These are phyloP conservation scores for Hylaeus volcanicus DNA, from an alignment of 1,140 invertebrate genomes.

Conservation along the genomic window DNA sequence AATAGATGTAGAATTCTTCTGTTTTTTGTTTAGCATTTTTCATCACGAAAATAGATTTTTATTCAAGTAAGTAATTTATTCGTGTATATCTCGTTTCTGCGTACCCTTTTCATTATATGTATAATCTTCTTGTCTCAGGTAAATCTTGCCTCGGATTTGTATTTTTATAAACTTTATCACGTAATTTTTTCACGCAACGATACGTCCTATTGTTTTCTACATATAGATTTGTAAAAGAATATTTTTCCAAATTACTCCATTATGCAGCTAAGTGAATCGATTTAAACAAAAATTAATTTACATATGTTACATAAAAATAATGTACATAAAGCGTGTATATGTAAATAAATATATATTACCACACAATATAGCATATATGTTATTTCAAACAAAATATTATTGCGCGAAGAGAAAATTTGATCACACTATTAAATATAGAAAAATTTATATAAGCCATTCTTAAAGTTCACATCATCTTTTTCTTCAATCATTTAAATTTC, in stretches of 20 bases:
- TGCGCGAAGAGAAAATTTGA: constrained; percentile 6
- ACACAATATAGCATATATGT: constrained; percentile 22
- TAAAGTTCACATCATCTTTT: neutral
- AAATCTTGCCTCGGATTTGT: neutral
- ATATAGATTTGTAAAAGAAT: neutral
- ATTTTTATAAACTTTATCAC: constrained; percentile 9
- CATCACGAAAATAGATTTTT: neutral
- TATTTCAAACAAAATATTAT: constrained; percentile 32
- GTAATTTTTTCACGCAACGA: neutral
- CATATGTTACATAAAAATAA: constrained; percentile 24
- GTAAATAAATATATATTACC: constrained; percentile 46
- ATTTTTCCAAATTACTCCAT: constrained; percentile 9
- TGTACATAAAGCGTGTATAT: constrained; percentile 43
- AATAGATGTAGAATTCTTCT: neutral
- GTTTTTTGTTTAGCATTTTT: neutral
- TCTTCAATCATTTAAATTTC: neutral
- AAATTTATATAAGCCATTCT: constrained; percentile 2
- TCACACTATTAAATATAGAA: neutral
- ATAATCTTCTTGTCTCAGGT: neutral
- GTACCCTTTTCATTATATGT: neutral
- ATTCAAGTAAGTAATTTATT: neutral
- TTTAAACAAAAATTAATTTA: constrained; percentile 21
- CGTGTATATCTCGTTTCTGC: neutral
- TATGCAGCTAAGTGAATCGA: constrained; percentile 4
- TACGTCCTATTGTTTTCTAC: neutral